These are phyloP conservation scores for Steinernema feltiae DNA, from an alignment of 1,140 invertebrate genomes.

Conservation along the genomic window DNA sequence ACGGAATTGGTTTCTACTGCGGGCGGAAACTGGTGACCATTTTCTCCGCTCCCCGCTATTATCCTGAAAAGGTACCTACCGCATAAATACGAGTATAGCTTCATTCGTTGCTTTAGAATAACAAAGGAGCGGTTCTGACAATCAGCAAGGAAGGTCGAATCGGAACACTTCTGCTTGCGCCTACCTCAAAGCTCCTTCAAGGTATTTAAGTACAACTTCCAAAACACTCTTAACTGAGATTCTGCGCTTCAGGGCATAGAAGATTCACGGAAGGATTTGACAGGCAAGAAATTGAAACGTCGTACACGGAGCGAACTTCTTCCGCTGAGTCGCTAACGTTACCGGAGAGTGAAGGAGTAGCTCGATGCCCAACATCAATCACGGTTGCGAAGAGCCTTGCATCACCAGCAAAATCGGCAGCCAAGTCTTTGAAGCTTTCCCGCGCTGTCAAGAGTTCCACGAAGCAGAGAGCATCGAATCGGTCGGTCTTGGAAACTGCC, in stretches of 20 bases:
- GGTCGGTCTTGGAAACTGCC: too few relatives aligned
- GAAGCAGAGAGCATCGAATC: too few relatives aligned
- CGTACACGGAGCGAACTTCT: neutral
- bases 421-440: neutral
- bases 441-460: neutral
- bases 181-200: neutral
- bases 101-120: neutral
- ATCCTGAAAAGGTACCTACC: neutral
- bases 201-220: neutral
- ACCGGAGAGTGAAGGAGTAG: neutral
- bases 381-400: neutral
- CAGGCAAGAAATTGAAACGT: neutral
- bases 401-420: neutral
- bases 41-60: slow-evolving; percentile 22
- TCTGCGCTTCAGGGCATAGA: neutral
- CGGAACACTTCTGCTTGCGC: neutral
- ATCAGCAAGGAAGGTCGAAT: neutral
- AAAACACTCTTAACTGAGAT: neutral
- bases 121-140: neutral
- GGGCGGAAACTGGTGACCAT: slow-evolving; percentile 22
- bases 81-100: neutral
- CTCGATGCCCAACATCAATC: neutral
- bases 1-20: slow-evolving; percentile 17
- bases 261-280: neutral
- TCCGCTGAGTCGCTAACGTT: neutral